These are phyloP conservation scores for Rattus norvegicus DNA, from an alignment of 2,113 vertebrate species.

Conservation along the genomic window GRCr8 NC_086031.1:56509001-56509500, in stretches of 20 bases:
- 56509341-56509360: no score
- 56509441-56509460: background rate
- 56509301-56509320: background rate
- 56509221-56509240: background rate
- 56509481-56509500: background rate
- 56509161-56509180: no score
- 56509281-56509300: background rate
- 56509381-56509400: background rate
- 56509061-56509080: background rate
- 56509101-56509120: background rate
- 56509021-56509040: background rate
- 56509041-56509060: background rate
- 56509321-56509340: background rate
- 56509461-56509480: background rate
- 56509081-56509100: no score
- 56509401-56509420: background rate
- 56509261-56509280: background rate
- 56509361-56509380: background rate
- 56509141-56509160: background rate
- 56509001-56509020: background rate
- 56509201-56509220: background rate
- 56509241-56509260: background rate
- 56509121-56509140: background rate
- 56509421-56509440: slow-evolving; percentile 9
- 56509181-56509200: background rate